Percentiles rank a stretch among this genome's conserved stretches.
These are phyloP conservation scores for Prolemur simus DNA, from an alignment of 2,113 vertebrate genomes.

Conservation along the genomic window DNA sequence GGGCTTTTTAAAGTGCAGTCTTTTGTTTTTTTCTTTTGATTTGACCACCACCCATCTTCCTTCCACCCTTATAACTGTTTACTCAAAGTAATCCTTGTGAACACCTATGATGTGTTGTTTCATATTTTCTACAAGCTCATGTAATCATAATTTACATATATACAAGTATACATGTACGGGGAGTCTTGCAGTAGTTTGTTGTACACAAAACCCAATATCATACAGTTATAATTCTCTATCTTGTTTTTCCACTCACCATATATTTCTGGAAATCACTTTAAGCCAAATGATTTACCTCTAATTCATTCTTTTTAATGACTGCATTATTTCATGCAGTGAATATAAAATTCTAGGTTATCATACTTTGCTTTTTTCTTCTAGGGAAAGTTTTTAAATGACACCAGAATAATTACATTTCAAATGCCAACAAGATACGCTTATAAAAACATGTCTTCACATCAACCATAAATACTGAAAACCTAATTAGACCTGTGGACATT, in stretches of 20 bases:
- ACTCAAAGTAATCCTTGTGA: background rate
- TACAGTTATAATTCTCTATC: background rate
- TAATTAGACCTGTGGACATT: background rate
- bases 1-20: background rate
- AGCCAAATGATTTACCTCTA: background rate
- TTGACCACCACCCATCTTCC: background rate
- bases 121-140: background rate
- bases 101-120: background rate
- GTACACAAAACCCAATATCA: background rate
- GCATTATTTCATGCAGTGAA: background rate
- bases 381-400: slow-evolving; percentile 71
- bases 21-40: background rate
- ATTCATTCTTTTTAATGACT: background rate
- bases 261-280: background rate
- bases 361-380: slow-evolving; percentile 66
- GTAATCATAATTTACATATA: background rate
- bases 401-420: slow-evolving; percentile 66
- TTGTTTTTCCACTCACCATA: background rate
- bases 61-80: background rate
- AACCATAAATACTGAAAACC: background rate
- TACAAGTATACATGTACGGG: background rate
- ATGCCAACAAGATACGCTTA: slow-evolving; percentile 63
- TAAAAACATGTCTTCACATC: background rate
- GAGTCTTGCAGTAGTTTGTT: background rate
- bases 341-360: slow-evolving; percentile 75